phyloP scores from a whole-genome alignment of 2,797 vertebrate genomes.

The Clarias pachynema region DNA sequence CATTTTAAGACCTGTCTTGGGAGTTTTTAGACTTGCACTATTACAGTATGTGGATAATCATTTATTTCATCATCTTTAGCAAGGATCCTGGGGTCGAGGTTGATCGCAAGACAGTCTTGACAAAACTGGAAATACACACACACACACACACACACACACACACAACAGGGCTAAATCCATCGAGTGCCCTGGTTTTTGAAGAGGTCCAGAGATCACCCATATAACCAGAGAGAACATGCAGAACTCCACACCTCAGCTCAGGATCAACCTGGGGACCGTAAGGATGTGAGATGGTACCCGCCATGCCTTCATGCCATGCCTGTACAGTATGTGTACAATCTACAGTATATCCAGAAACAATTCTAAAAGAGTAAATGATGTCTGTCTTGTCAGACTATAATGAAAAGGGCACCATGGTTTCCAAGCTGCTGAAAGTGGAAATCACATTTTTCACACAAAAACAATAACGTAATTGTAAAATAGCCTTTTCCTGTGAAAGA shows the following conservation, averaged over 20 bases:
- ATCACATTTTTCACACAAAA: neutral
- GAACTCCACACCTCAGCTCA: neutral
- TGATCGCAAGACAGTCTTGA: neutral
- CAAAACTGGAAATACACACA: neutral
- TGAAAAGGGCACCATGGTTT: neutral
- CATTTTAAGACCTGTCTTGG: neutral
- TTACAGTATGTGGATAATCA: neutral
- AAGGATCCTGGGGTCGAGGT: neutral
- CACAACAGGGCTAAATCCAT: neutral
- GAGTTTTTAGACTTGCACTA: neutral
- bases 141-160: neutral
- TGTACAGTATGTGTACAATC: neutral
- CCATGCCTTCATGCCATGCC: neutral
- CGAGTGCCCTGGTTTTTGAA: neutral
- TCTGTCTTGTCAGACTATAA: neutral
- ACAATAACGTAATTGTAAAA: neutral
- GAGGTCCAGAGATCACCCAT: neutral
- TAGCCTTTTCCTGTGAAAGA: neutral
- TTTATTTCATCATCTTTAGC: constrained; percentile 1
- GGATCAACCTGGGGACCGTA: neutral
- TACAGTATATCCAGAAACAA: neutral
- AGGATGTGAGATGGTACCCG: neutral
- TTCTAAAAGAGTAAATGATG: neutral
- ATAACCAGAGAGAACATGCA: neutral
- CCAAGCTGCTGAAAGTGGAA: neutral